Percentiles rank a stretch among this genome's conserved stretches.
Evolutionary conservation across 2,888 invertebrate genomes (phyloP).

Genomic region (Rhodophaea formosa): DNA sequence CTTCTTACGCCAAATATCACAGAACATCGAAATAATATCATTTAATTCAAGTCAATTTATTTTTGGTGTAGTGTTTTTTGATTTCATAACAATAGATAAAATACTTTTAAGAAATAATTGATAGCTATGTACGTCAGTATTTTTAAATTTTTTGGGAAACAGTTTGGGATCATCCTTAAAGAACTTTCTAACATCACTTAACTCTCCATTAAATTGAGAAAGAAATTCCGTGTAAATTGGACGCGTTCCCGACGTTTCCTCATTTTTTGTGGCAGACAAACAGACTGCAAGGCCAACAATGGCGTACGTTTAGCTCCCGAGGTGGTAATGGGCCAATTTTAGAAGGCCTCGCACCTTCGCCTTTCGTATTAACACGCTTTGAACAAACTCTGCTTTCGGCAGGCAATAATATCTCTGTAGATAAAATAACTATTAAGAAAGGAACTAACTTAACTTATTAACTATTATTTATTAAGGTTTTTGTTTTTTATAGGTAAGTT

Average conservation of each 20-base stretch:
- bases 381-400: constrained; percentile 32
- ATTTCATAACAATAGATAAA: too few species aligned
- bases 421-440: neutral
- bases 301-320: constrained; percentile 45
- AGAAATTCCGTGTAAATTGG: constrained; percentile 15
- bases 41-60: too few species aligned
- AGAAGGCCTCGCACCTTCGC: constrained; percentile 40
- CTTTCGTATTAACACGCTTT: constrained; percentile 44
- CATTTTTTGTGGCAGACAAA: constrained; percentile 31
- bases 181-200: neutral
- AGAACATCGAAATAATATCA: too few species aligned
- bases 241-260: constrained; percentile 9
- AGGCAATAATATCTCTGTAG: neutral
- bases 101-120: too few species aligned
- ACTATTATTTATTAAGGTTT: too few species aligned
- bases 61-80: too few species aligned
- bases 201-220: neutral
- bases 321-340: constrained; percentile 57
- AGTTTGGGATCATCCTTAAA: too few species aligned
- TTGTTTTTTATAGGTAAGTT: too few species aligned
- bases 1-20: neutral
- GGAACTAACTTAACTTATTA: too few species aligned
- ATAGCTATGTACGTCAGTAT: too few species aligned
- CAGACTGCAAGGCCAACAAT: constrained; percentile 46
- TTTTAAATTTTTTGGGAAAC: too few species aligned